A percentile compares a stretch with the other conserved stretches of the same genome.
Evolutionary conservation across 2,888 invertebrate species (phyloP).

Genomic region (Didymodactylos carnosus): DNA sequence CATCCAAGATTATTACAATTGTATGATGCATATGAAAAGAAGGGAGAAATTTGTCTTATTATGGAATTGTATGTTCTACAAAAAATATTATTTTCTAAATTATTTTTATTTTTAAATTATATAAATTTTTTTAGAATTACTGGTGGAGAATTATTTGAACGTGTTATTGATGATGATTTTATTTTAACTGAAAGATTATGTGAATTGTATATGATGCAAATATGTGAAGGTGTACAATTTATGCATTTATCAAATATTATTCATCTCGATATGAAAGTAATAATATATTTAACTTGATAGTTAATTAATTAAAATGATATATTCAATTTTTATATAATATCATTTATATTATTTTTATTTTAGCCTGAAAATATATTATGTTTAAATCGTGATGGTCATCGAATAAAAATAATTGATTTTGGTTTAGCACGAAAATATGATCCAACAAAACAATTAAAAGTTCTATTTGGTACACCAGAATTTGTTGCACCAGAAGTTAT

Average conservation of each 20-base stretch:
- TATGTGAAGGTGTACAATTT: conserved; percentile 89
- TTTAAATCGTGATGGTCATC: conserved; percentile 78
- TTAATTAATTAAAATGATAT: not conserved
- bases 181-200: conserved; percentile 85
- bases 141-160: conserved; percentile 92
- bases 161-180: conserved; percentile 94
- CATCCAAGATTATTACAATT: conserved; percentile 87
- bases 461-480: conserved; percentile 33
- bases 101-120: not conserved
- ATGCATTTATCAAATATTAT: conserved; percentile 84
- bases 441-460: conserved; percentile 38
- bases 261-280: conserved; percentile 87
- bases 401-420: conserved; percentile 95
- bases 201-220: conserved; percentile 85
- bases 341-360: conserved; percentile 17
- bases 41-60: conserved; percentile 76
- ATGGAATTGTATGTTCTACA: conserved; percentile 69
- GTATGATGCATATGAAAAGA: conserved; percentile 79
- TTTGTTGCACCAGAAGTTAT: conserved; percentile 35
- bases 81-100: not conserved
- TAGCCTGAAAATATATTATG: conserved; percentile 96
- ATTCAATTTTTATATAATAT: not conserved
- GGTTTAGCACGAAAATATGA: conserved; percentile 79
- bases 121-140: conserved; percentile 51
- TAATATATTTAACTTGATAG: not conserved